Evolutionary conservation across 2,888 invertebrate species (phyloP).

Genomic region (Troilus luridus): DNA sequence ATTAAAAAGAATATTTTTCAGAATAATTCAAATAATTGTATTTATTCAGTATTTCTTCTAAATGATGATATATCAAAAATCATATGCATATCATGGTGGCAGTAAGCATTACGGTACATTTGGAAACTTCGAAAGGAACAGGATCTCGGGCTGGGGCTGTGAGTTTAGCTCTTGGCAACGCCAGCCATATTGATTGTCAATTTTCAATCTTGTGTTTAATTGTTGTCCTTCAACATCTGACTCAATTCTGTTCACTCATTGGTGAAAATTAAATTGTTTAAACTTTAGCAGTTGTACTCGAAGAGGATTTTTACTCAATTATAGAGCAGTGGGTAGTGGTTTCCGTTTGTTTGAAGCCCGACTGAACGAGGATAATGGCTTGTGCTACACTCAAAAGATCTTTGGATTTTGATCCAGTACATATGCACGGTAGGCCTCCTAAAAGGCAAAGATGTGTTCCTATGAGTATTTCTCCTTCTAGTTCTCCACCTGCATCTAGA

Average conservation of each 20-base stretch:
- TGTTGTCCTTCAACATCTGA: slow-evolving; percentile 37
- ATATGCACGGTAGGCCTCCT: slow-evolving; percentile 85
- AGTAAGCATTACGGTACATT: slow-evolving; percentile 29
- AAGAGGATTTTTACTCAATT: slow-evolving; percentile 24
- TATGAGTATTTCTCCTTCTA: slow-evolving; percentile 78
- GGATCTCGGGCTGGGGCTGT: slow-evolving; percentile 55
- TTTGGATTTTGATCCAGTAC: slow-evolving; percentile 93
- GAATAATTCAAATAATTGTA: neutral
- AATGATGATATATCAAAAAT: neutral
- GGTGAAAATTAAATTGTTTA: slow-evolving; percentile 24
- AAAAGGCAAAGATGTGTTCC: slow-evolving; percentile 94
- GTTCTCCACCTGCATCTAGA: slow-evolving; percentile 69
- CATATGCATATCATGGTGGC: neutral
- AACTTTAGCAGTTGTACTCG: slow-evolving; percentile 20
- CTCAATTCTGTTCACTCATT: slow-evolving; percentile 43
- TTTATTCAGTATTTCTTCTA: neutral
- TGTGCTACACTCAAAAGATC: slow-evolving; percentile 97
- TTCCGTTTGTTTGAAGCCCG: slow-evolving; percentile 19
- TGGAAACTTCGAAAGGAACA: neutral
- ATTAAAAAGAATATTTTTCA: neutral
- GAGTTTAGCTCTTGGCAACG: slow-evolving; percentile 52
- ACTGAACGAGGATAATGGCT: slow-evolving; percentile 81
- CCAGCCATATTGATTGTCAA: slow-evolving; percentile 59
- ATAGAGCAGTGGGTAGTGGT: slow-evolving; percentile 5
- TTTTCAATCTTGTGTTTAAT: slow-evolving; percentile 51